phyloP scores from a whole-genome alignment of 2,113 vertebrate species.

The Charina bottae region DNA sequence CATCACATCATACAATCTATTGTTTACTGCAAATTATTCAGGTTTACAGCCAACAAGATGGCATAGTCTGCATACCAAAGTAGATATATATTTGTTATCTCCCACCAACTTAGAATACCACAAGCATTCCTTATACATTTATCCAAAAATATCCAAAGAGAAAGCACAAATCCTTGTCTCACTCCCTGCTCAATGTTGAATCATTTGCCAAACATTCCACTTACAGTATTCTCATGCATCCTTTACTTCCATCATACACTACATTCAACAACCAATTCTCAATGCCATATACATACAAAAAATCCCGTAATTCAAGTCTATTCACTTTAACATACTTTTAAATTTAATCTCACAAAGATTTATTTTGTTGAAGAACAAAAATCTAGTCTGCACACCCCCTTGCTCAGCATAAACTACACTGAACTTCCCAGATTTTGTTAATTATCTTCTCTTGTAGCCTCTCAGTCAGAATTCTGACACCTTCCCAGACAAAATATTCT shows the following conservation, averaged over 20 bases:
- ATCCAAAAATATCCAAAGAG: too few species aligned
- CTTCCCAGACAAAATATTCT: neutral
- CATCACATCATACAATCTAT: too few species aligned
- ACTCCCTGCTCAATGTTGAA: too few species aligned
- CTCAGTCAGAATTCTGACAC: neutral
- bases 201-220: too few species aligned
- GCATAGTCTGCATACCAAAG: too few species aligned
- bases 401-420: neutral
- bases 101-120: too few species aligned
- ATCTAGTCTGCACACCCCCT: neutral
- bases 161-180: too few species aligned
- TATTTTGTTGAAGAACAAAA: neutral
- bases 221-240: neutral
- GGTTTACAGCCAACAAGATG: too few species aligned
- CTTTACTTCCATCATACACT: neutral
- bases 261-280: neutral
- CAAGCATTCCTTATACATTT: too few species aligned
- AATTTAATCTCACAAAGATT: neutral
- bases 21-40: too few species aligned
- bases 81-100: too few species aligned
- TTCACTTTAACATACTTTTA: neutral
- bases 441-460: neutral
- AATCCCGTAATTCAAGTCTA: neutral
- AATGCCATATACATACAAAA: neutral
- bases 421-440: neutral